phyloP scores from a whole-genome alignment of 2,113 vertebrate genomes.

The Phoxinus phoxinus region DNA sequence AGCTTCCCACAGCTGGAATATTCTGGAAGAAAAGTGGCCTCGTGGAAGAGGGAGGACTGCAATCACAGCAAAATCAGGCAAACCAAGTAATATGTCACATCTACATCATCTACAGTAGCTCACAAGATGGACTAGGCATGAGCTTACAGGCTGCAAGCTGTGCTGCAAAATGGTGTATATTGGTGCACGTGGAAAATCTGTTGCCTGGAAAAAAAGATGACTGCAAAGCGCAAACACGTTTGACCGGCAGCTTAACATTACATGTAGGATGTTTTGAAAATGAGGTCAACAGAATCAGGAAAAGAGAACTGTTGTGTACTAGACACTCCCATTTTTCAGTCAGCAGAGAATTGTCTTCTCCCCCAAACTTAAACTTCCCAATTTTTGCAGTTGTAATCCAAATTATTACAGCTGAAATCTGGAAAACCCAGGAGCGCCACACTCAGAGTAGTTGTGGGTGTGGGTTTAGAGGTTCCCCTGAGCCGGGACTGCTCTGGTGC shows the following conservation, averaged over 20 bases:
- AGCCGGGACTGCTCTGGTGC: conserved; percentile 7
- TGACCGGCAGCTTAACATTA: neutral
- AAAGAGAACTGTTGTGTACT: neutral
- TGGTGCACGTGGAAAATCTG: neutral
- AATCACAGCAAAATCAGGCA: neutral
- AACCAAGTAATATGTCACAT: neutral
- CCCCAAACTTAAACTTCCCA: neutral
- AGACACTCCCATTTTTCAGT: neutral
- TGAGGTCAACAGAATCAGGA: too few relatives aligned
- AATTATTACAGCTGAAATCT: conserved; percentile 15
- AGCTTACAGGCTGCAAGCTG: neutral
- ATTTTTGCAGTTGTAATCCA: neutral
- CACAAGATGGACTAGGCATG: neutral
- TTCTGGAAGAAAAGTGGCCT: neutral
- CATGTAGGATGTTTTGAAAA: too few relatives aligned
- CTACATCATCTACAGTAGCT: neutral
- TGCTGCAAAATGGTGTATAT: neutral
- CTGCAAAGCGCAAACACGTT: neutral
- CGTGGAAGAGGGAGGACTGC: neutral
- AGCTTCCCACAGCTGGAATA: neutral
- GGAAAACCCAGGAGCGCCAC: neutral
- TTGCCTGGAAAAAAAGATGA: neutral
- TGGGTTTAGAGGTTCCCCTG: neutral
- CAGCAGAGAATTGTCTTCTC: neutral
- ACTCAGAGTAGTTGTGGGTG: conserved; percentile 4